phyloP scores from a whole-genome alignment of 2,797 vertebrate species.

The Iguana delicatissima region DNA sequence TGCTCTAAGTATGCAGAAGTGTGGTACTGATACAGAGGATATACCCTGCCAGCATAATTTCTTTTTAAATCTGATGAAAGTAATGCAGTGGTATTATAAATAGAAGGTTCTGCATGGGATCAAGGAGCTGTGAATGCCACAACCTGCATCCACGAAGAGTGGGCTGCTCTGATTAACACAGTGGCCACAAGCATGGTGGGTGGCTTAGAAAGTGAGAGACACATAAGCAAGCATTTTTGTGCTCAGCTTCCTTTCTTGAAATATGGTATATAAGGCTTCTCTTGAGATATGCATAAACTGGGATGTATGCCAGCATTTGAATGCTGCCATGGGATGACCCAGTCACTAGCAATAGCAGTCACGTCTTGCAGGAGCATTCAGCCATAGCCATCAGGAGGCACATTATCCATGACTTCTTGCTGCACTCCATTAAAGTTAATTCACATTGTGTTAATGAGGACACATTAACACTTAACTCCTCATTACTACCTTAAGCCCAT shows the following conservation, averaged over 20 bases:
- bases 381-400: conserved; percentile 29
- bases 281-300: conserved; percentile 40
- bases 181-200: background rate
- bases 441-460: conserved; percentile 51
- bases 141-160: background rate
- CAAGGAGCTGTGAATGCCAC: background rate
- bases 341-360: conserved; percentile 38
- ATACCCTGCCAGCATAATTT: background rate
- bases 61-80: background rate
- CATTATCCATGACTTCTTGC: conserved; percentile 38
- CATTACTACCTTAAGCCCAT: conserved; percentile 65
- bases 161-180: background rate
- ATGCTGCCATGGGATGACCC: conserved; percentile 43
- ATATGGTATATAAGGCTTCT: conserved; percentile 9
- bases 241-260: conserved; percentile 16
- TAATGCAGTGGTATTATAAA: background rate
- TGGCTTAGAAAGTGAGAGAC: background rate
- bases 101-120: background rate
- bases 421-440: conserved; percentile 51
- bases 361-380: conserved; percentile 43
- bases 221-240: background rate
- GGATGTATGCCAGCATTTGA: conserved; percentile 40
- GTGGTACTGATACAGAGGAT: background rate
- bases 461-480: conserved; percentile 63
- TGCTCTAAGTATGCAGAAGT: background rate